Evolutionary conservation across 2,888 invertebrate genomes (phyloP).

Genomic region (Lucinisca nassula): DNA sequence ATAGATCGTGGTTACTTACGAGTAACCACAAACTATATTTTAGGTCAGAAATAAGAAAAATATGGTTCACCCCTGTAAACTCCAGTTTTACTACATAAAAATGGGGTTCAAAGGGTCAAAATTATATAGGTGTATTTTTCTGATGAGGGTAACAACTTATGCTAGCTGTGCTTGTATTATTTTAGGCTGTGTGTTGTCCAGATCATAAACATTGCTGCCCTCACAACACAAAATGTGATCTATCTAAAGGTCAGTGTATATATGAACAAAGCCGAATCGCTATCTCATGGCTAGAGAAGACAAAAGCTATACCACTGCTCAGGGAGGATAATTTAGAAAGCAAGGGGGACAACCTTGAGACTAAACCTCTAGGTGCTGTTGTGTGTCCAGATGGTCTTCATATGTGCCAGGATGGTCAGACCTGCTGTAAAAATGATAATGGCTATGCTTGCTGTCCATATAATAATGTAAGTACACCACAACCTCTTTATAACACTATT

Average conservation of each 20-base stretch:
- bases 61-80: too few relatives aligned
- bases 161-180: too few relatives aligned
- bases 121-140: too few relatives aligned
- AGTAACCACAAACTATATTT: too few relatives aligned
- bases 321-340: neutral
- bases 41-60: too few relatives aligned
- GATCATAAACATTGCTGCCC: slow-evolving; percentile 66
- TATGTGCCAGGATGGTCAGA: slow-evolving; percentile 72
- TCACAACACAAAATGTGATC: slow-evolving; percentile 50
- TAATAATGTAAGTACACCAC: slow-evolving; percentile 28
- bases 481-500: too few relatives aligned
- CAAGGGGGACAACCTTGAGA: neutral
- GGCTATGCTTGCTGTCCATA: slow-evolving; percentile 42
- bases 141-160: too few relatives aligned
- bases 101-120: too few relatives aligned
- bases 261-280: neutral
- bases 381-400: slow-evolving; percentile 53
- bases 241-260: slow-evolving; percentile 28
- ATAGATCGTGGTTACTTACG: too few relatives aligned
- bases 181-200: slow-evolving; percentile 60
- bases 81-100: too few relatives aligned
- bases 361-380: neutral
- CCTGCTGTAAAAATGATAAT: slow-evolving; percentile 78
- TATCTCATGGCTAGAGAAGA: slow-evolving; percentile 38
- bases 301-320: neutral